Evolutionary conservation across 1,140 invertebrate genomes (phyloP).

Genomic region (Capitella teleta): DNA sequence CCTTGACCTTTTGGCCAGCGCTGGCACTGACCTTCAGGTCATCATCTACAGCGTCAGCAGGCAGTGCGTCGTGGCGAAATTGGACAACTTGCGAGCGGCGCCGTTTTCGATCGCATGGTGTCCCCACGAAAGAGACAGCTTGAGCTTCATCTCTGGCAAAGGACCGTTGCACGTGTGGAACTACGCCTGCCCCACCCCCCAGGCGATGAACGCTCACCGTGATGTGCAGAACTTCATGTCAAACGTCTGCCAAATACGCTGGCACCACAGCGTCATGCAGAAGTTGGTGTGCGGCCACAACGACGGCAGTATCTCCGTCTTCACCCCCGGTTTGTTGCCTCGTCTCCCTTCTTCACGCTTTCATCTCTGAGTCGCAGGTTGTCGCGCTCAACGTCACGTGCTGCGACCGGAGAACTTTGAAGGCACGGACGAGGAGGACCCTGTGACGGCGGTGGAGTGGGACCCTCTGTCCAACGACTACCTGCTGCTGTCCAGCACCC

Average conservation of each 20-base stretch:
- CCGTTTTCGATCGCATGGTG: constrained; percentile 33
- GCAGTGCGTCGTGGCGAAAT: constrained; percentile 24
- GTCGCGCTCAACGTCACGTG: constrained; percentile 12
- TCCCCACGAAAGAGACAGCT: constrained; percentile 18
- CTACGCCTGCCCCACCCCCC: constrained; percentile 11
- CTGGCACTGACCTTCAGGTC: constrained; percentile 31
- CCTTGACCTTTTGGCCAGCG: constrained; percentile 34
- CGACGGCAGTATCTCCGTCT: constrained; percentile 42
- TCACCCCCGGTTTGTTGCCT: constrained; percentile 26
- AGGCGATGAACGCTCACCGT: constrained; percentile 15
- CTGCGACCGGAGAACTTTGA: constrained; percentile 7
- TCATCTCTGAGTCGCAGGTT: constrained; percentile 11
- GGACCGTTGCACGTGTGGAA: constrained; percentile 37
- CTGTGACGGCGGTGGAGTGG: constrained; percentile 39
- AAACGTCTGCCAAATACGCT: constrained; percentile 27
- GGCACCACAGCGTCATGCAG: constrained; percentile 30
- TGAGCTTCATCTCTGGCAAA: constrained; percentile 26
- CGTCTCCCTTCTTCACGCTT: neutral
- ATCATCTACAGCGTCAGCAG: constrained; percentile 38
- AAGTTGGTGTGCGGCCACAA: constrained; percentile 39
- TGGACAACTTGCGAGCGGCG: constrained; percentile 20
- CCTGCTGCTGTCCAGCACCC: constrained; percentile 33
- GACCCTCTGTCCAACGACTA: constrained; percentile 44
- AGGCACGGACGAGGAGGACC: constrained; percentile 18
- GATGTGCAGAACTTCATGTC: constrained; percentile 23